Evolutionary conservation across 2,888 invertebrate species (phyloP).

Genomic region (Eupithecia vulgata): DNA sequence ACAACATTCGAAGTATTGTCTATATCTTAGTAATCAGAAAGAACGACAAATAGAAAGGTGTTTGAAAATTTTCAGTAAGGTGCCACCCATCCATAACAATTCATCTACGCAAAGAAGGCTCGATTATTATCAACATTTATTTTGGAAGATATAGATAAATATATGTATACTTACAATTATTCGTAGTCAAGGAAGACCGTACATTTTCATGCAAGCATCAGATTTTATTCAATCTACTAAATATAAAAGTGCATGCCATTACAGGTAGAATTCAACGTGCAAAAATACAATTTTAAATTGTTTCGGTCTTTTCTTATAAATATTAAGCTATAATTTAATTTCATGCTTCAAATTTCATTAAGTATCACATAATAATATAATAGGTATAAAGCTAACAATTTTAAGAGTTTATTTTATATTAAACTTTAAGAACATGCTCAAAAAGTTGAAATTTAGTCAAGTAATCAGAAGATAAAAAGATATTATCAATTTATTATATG

Average conservation of each 20-base stretch:
- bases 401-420: constrained; percentile 7
- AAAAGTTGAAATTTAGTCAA: constrained; percentile 4
- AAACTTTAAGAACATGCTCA: constrained; percentile 38
- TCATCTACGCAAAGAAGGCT: constrained; percentile 62
- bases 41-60: constrained; percentile 50
- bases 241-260: constrained; percentile 75
- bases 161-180: constrained; percentile 58
- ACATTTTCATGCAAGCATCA: constrained; percentile 81
- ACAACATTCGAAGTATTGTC: constrained; percentile 45
- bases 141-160: constrained; percentile 78
- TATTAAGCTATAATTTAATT: constrained; percentile 55
- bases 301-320: constrained; percentile 55
- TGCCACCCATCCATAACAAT: constrained; percentile 61
- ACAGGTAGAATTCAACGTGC: constrained; percentile 61
- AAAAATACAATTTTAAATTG: constrained; percentile 53
- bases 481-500: neutral
- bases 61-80: constrained; percentile 50
- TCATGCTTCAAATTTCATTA: constrained; percentile 55
- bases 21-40: constrained; percentile 30
- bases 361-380: constrained; percentile 4
- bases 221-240: constrained; percentile 61
- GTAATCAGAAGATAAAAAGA: neutral
- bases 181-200: constrained; percentile 53
- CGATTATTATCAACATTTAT: constrained; percentile 77
- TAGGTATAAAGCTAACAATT: constrained; percentile 26